Evolutionary conservation across 1,140 invertebrate genomes (phyloP).

Genomic region (Zeugodacus cucurbitae): DNA sequence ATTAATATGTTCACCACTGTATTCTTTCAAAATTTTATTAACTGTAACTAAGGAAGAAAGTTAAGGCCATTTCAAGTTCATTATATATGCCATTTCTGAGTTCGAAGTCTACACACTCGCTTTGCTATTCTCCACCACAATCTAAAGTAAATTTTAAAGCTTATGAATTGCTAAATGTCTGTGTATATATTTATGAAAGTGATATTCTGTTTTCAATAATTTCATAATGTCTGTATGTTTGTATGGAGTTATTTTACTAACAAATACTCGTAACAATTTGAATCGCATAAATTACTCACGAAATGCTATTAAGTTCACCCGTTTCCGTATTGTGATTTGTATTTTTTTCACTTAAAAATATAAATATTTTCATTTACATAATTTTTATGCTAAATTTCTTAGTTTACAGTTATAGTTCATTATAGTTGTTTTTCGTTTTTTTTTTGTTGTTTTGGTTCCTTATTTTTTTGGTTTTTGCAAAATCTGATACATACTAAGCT

Average conservation of each 20-base stretch:
- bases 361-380: constrained; percentile 32
- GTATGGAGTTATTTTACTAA: background rate
- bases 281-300: constrained; percentile 17
- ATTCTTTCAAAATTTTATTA: background rate
- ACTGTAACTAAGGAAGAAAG: background rate
- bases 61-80: background rate
- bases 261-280: constrained; percentile 19
- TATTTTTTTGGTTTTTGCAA: constrained; percentile 29
- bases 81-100: background rate
- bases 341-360: constrained; percentile 15
- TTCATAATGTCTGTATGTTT: background rate
- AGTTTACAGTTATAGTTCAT: constrained; percentile 41
- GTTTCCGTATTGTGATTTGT: constrained; percentile 25
- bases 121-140: background rate
- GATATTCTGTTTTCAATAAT: background rate
- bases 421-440: background rate
- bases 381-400: constrained; percentile 23
- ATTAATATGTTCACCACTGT: too few relatives aligned
- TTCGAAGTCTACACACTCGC: background rate
- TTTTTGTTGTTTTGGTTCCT: background rate
- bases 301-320: constrained; percentile 36
- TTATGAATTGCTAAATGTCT: background rate
- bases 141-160: constrained; percentile 12
- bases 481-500: constrained; percentile 33
- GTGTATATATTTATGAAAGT: background rate